Base-by-base conservation (phyloP, 2,888 invertebrate genomes). In the Agriopis leucophaearia region DNA sequence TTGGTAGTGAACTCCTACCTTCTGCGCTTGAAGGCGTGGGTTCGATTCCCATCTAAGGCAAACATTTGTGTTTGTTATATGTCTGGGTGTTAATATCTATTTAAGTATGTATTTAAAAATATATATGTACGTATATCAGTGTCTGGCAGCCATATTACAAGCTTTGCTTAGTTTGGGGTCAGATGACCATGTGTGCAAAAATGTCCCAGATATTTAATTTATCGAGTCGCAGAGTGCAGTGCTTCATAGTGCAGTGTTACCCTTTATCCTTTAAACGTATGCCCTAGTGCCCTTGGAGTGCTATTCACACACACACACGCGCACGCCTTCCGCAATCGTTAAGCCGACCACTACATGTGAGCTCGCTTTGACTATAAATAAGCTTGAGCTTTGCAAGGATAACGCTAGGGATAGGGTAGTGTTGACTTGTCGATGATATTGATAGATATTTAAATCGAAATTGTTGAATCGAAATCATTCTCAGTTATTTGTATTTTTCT, bases 281-380 rank as follows among this genome's bases (percentile, higher is more conserved):
- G 66, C 69, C 64, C 63, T 69, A 69, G 68, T 69, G 68, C 64
- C 68, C 68, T 69, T 69, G 64, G 65, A 64, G 71, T 55, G 66
- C 61, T 74, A 71, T 47, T 15, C 58, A 58, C 58, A 61, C 71
- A 59, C 72, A 45, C 67, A 58, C 45, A 45, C 65, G 50, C 67
- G 50, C 67, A 58, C 59, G 74, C 74, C 78, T 81, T 80, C 80
- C 81, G 80, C 74, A 71, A 78, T 78, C 76, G 70, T 72, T 73
- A 76, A 77, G 74, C 63, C 70, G 67, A 73, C 72, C 70, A 75
- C 68, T 71, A 68, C 69, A 71, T 72, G 66, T 59, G 45, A 69
- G 68, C 73, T 70, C 61, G 69, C 65, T 65, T 69, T 61, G 61
- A 67, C 81, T 81, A 83, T 82, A 83, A 83, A 82, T 83, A 83